A percentile compares a stretch with the other conserved stretches of the same genome.
Conservation (phyloP, 2,888 invertebrate species). For the Lucinisca nassula region DNA sequence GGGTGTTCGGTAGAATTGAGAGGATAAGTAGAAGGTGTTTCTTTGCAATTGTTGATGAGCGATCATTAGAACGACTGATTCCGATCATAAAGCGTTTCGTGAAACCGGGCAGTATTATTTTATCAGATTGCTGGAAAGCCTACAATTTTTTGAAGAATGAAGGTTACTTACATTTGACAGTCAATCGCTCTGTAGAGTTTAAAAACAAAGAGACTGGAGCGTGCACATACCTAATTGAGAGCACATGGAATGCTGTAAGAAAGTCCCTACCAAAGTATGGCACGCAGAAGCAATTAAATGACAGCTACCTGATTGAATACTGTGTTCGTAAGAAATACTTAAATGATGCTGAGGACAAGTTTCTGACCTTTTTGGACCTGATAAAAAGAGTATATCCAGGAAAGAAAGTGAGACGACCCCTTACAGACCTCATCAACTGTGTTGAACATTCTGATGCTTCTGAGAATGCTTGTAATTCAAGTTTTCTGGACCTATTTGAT, state of each 20-base stretch:
- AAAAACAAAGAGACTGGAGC: constrained; percentile 50
- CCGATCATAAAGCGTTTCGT: constrained; percentile 49
- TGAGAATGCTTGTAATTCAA: no score
- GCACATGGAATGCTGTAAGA: constrained; percentile 14
- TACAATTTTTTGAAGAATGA: constrained; percentile 18
- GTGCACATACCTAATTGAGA: constrained; percentile 32
- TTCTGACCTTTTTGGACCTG: no score
- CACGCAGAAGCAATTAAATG: constrained; percentile 16
- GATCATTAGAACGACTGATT: constrained; percentile 31
- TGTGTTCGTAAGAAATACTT: constrained; percentile 29
- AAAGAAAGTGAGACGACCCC: no score
- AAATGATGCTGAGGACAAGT: not conserved
- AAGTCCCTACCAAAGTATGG: constrained; percentile 27
- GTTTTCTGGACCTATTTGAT: no score
- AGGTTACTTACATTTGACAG: constrained; percentile 20
- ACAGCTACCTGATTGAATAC: constrained; percentile 29
- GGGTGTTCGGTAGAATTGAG: constrained; percentile 57
- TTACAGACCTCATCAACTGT: no score
- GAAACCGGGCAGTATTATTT: constrained; percentile 45
- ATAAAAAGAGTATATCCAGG: no score
- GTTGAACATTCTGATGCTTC: no score
- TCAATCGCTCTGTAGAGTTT: no score
- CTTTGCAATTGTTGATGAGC: constrained; percentile 53
- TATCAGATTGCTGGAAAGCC: no score
- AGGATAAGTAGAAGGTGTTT: constrained; percentile 39